These are phyloP conservation scores for Drosophila acutilabella DNA, from an alignment of 2,888 invertebrate genomes.

Conservation along the genomic window DNA sequence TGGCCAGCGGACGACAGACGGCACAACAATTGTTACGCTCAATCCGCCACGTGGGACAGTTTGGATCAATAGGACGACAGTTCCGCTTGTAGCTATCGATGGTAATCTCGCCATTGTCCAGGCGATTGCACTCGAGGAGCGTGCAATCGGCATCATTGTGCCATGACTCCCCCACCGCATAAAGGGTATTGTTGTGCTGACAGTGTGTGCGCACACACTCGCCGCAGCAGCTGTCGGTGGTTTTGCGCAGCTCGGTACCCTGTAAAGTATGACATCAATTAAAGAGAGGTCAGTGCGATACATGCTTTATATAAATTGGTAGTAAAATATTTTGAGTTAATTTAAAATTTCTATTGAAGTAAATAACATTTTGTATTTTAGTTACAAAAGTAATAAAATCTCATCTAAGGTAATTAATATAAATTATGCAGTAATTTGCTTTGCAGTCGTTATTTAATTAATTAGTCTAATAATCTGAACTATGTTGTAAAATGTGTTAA, in stretches of 20 bases:
- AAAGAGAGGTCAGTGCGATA: too few species aligned
- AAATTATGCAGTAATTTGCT: too few species aligned
- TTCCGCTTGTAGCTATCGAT: slow-evolving; percentile 82
- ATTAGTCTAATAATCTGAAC: too few species aligned
- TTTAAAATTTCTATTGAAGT: too few species aligned
- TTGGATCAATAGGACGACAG: slow-evolving; percentile 77
- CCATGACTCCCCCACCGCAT: slow-evolving; percentile 83
- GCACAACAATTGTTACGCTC: slow-evolving; percentile 82
- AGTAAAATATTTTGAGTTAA: too few species aligned
- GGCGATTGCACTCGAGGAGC: slow-evolving; percentile 80
- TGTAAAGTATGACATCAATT: slow-evolving; percentile 36
- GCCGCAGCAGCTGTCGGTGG: slow-evolving; percentile 82
- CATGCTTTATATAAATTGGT: too few species aligned
- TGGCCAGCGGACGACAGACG: slow-evolving; percentile 66
- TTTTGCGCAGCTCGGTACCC: slow-evolving; percentile 81
- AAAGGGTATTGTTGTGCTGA: slow-evolving; percentile 76
- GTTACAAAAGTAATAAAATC: too few species aligned
- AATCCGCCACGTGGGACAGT: slow-evolving; percentile 77
- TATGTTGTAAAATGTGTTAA: too few species aligned
- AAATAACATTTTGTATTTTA: too few species aligned
- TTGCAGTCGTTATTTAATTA: too few species aligned
- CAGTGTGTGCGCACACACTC: slow-evolving; percentile 84
- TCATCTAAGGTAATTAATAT: too few species aligned
- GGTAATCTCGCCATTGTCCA: slow-evolving; percentile 71
- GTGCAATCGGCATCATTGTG: slow-evolving; percentile 82